Percentiles rank a stretch among this genome's conserved stretches.
Conservation (phyloP, 2,888 invertebrate species). For the Nowickia ferox region DNA sequence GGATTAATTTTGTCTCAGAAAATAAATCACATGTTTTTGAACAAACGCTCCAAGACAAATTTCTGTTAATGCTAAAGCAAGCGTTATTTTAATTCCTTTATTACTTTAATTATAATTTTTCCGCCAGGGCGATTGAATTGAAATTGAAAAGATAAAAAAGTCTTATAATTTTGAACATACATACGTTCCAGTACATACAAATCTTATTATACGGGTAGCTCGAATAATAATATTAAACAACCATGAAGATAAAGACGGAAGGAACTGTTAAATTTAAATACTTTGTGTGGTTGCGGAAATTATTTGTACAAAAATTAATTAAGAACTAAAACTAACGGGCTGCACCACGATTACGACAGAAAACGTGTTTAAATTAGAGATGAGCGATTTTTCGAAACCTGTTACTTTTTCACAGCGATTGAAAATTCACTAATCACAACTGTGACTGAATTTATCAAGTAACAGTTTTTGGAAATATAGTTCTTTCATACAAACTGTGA, state of each 20-base stretch:
- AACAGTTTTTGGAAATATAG: no score
- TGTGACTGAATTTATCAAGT: no score
- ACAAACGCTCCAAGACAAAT: no score
- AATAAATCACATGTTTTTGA: no score
- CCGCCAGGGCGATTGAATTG: not conserved
- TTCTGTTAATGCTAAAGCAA: not conserved
- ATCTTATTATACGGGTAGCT: not conserved
- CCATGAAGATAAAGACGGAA: constrained; percentile 43
- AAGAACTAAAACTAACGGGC: not conserved
- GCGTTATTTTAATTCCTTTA: not conserved
- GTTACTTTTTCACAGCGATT: no score
- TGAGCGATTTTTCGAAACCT: no score
- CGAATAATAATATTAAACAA: not conserved
- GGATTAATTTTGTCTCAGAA: no score
- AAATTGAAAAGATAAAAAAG: not conserved
- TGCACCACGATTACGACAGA: not conserved
- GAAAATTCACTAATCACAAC: no score
- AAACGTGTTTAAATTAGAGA: no score
- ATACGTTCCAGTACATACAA: not conserved
- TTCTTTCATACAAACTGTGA: no score
- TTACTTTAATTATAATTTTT: not conserved
- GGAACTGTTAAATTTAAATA: constrained; percentile 32
- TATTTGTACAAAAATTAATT: not conserved
- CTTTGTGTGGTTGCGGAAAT: not conserved
- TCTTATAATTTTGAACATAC: constrained; percentile 1